Evolutionary conservation across 2,797 vertebrate species (phyloP), one percentile per base, ranked within the genome.

Genomic region (Myotis vivesi): DNA sequence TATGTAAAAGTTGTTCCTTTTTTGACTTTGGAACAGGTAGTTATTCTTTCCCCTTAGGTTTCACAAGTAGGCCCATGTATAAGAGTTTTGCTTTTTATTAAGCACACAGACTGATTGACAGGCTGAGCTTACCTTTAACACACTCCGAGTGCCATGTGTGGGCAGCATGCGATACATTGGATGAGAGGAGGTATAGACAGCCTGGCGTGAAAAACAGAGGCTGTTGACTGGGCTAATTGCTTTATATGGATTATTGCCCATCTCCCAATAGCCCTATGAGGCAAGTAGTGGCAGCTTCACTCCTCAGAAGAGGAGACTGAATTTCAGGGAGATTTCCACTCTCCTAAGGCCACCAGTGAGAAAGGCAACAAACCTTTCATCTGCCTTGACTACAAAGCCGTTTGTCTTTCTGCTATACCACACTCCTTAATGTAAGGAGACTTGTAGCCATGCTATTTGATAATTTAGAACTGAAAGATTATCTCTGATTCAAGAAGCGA

Each of bases 1-100:
- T 57, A 46, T 30, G 33, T 93, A 55, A 64, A 90, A 87, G n/a
- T 84, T 75, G n/a, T 90, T 82, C 72, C 59, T 82, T 88, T 91
- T 69, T 72, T 69, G 49, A 10, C 38, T 97, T 90, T 76, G 68
- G 55, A 77, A 19, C 53, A 10, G 57, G 55, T 41, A 25, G 38
- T 87, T 85, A 68, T 55, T 83, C 41, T 19, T 85, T 62, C 46
- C 36, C 28, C 28, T 36, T 68, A 36, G 46, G 12, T 88, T 66
- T 93, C 64, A 6, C 7, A 49, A 66, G 13, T 44, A 66, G 51
- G 51, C 73, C 73, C 0, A 0, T 75, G 36, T 38, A 51, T n/a
- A 72, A 66, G 66, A 76, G 44, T 25, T 93, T 94, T 62, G 66
- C 83, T 89, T 92, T 86, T 86, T 53, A 28, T 36, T 68, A 87